Base-by-base conservation (phyloP, 2,888 invertebrate genomes). In the Meandrusa payeni region DNA sequence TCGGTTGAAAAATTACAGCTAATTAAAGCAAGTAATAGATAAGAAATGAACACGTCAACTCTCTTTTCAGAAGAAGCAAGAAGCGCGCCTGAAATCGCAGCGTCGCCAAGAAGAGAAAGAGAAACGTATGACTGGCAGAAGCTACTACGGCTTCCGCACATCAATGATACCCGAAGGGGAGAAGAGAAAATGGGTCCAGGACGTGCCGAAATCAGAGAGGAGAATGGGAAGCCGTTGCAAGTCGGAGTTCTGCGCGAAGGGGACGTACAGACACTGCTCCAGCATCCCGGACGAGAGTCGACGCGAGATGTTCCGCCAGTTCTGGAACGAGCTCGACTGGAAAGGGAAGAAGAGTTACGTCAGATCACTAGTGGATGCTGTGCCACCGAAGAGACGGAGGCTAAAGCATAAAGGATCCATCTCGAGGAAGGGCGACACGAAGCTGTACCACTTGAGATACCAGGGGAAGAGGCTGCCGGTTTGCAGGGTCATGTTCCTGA, bases 301-400 rank as follows among this genome's bases (percentile, higher is more conserved):
- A 34, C 7, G 48, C 6, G 48, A 60, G 0, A 65, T 77, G 1
- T 81, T 81, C 28, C 20, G 48, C 1, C 38, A 66, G 7, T 81
- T 81, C 52, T 80, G 81, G 81, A 69, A 71, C 13, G 55, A 64
- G 1, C 15, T 79, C 2, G 66, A 76, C 29, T 81, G 81, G 81
- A 45, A 38, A 2, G 64, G 57, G 5, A 81, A 81, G 47, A 74
- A 64, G 34, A 43, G 47, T 1, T 72, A 57, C 5, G 77, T 81
- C 0, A 55, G 57, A 0, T 57, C 61, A 0, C 15, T 77, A 1
- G 64, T 81, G 0, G 71, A 76, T 3, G 46, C 53, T 0, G 65
- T 74, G 0, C 73, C 81, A 0, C 68, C 68, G 0, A 79, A 74
- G 24, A 46, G 76, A 0, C 47, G 80, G 1, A 50, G 79, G 2